Evolutionary conservation across 2,113 vertebrate species (phyloP), one percentile per base, ranked within the genome.

Genomic region (Oreocharis arfaki): DNA sequence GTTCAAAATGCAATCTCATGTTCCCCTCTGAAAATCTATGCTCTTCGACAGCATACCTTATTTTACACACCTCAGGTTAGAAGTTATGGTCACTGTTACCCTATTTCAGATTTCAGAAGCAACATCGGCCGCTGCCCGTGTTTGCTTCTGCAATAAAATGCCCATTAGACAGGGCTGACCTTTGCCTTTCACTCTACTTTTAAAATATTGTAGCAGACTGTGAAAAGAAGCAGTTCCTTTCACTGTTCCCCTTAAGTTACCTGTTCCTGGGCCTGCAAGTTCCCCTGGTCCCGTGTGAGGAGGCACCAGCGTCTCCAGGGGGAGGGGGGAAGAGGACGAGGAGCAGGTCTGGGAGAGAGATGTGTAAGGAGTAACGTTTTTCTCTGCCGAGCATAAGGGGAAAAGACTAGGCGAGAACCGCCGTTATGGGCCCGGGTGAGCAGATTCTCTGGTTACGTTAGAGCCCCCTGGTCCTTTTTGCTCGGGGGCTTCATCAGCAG

Each of bases 261-360:
- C 60, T 39, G 81, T 57, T 50, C 46, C 39, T 9, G 9, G 69
- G 71, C 76, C 90, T 81, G 49, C 76, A 8, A 16, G 32, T 19
- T 52, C 13, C 10, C n/a, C 23, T 1, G 1, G 23, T 28, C 26
- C 64, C 2, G 2, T 11, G 30, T 5, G 35, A 79, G 68, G n/a
- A 9, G 26, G n/a, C 63, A 37, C 53, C 42, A 13, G 46, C 0
- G 1, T 32, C 68, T n/a, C 10, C 37, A 26, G 27, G 3, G 1
- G 4, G 23, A 9, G 26, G 4, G 18, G 35, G 32, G 18, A 59
- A 50, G 28, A 46, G 7, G 22, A 30, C 16, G 15, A 47, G 27
- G 39, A 42, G 32, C 64, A 16, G 67, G 13, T 46, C 53, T 28
- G 17, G 39, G 16, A 32, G 21, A 20, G 9, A 30, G 20, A 35